Evolutionary conservation across 2,797 vertebrate genomes (phyloP).

Genomic region (Trachurus trachurus): DNA sequence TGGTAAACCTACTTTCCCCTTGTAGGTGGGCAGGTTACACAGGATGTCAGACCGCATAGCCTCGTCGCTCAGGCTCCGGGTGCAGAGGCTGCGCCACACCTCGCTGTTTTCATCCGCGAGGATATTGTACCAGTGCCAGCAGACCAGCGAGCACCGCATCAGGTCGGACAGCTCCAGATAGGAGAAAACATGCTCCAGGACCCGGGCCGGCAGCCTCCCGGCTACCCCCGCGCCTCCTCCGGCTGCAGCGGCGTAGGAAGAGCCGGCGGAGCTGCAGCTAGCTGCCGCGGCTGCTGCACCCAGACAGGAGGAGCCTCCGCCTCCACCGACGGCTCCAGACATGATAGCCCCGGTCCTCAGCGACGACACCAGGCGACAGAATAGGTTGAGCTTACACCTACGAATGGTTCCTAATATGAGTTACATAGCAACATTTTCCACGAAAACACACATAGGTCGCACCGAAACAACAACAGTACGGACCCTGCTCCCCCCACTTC

Average conservation of each 20-base stretch:
- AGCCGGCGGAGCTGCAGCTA: constrained; percentile 81
- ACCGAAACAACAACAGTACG: constrained; percentile 65
- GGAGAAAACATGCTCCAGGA: constrained; percentile 95
- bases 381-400: constrained; percentile 40
- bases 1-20: constrained; percentile 87
- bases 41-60: constrained; percentile 96
- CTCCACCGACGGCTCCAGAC: constrained; percentile 85
- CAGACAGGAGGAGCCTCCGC: constrained; percentile 83
- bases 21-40: constrained; percentile 95
- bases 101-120: constrained; percentile 97
- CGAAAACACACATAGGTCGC: constrained; percentile 38
- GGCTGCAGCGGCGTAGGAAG: constrained; percentile 70
- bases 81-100: constrained; percentile 96
- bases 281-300: constrained; percentile 81
- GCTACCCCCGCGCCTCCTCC: constrained; percentile 79
- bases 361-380: constrained; percentile 53
- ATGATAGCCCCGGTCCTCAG: constrained; percentile 68
- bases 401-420: constrained; percentile 33
- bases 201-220: constrained; percentile 91
- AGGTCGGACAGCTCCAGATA: constrained; percentile 94
- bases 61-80: constrained; percentile 91
- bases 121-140: constrained; percentile 95
- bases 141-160: constrained; percentile 92
- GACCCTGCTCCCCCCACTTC: constrained; percentile 53
- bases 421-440: constrained; percentile 50